Conservation (phyloP, 64 coral and sea anemone genomes). For the Cladopsammia gracilis region DNA sequence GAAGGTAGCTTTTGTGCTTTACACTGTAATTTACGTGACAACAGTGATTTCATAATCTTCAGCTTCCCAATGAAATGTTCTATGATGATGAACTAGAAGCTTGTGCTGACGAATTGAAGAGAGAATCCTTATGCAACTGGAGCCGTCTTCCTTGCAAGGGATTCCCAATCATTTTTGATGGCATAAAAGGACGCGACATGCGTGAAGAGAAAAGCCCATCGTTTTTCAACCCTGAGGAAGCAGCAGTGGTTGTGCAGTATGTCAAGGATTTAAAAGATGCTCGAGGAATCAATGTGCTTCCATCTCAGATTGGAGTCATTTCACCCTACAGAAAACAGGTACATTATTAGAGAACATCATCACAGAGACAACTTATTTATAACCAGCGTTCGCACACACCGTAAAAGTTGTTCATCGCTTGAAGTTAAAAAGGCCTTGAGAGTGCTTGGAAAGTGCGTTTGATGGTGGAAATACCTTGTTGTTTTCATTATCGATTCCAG, state of each 20-base stretch:
- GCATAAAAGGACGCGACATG: constrained; percentile 58
- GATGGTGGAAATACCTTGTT: too few relatives aligned
- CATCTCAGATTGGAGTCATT: constrained; percentile 69
- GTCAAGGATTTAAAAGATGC: constrained; percentile 65
- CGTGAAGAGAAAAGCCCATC: constrained; percentile 72
- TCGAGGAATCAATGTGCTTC: constrained; percentile 50
- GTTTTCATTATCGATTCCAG: too few relatives aligned
- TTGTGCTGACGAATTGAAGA: constrained; percentile 54
- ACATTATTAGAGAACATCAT: not conserved
- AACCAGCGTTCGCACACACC: too few relatives aligned
- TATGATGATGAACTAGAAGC: constrained; percentile 76
- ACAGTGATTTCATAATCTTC: not conserved
- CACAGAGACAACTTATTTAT: not conserved
- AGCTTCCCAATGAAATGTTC: constrained; percentile 82
- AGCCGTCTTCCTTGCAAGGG: constrained; percentile 64
- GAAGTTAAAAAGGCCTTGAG: too few relatives aligned
- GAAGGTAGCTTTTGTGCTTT: too few relatives aligned
- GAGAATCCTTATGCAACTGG: constrained; percentile 69
- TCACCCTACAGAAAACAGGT: constrained; percentile 82
- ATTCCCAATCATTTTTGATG: constrained; percentile 74
- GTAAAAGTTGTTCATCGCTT: too few relatives aligned
- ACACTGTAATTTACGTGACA: not conserved
- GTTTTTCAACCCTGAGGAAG: constrained; percentile 80
- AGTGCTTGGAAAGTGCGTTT: too few relatives aligned
- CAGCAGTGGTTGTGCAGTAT: constrained; percentile 43